Percentiles rank a stretch among this genome's conserved stretches.
These are phyloP conservation scores for Callimorpha dominula DNA, from an alignment of 2,888 invertebrate genomes.

Conservation along the genomic window DNA sequence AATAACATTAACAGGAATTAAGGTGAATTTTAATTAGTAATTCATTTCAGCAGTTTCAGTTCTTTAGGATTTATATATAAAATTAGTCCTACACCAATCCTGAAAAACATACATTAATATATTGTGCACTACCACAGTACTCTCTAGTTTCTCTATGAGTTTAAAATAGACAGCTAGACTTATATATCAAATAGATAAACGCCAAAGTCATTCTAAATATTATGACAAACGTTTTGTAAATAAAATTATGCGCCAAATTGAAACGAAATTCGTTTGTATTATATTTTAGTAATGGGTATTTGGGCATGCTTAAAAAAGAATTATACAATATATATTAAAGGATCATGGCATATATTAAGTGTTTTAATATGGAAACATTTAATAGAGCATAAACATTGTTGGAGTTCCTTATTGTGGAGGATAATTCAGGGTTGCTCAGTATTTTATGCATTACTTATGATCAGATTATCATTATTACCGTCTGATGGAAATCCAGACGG, in stretches of 20 bases:
- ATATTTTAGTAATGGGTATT: neutral
- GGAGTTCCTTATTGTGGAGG: slow-evolving; percentile 13
- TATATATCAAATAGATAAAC: neutral
- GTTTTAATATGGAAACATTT: slow-evolving; percentile 34
- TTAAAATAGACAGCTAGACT: neutral
- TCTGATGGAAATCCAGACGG: neutral
- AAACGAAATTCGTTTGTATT: neutral
- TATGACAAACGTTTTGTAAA: neutral
- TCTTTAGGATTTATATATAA: no score
- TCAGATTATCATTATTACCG: neutral
- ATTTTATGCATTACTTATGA: slow-evolving; percentile 11
- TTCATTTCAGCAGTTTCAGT: no score
- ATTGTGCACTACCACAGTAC: neutral
- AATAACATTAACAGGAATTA: no score
- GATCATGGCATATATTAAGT: slow-evolving; percentile 11
- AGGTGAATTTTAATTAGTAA: no score
- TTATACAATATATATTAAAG: neutral
- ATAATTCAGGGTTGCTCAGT: slow-evolving; percentile 31
- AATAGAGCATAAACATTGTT: slow-evolving; percentile 10
- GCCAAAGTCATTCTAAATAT: neutral
- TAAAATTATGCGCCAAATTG: slow-evolving; percentile 10
- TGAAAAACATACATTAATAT: no score
- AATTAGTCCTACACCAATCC: no score
- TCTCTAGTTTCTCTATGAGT: neutral
- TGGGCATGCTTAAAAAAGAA: slow-evolving; percentile 1